These are phyloP conservation scores for Thymelicus sylvestris DNA, from an alignment of 2,888 invertebrate species.

Conservation along the genomic window DNA sequence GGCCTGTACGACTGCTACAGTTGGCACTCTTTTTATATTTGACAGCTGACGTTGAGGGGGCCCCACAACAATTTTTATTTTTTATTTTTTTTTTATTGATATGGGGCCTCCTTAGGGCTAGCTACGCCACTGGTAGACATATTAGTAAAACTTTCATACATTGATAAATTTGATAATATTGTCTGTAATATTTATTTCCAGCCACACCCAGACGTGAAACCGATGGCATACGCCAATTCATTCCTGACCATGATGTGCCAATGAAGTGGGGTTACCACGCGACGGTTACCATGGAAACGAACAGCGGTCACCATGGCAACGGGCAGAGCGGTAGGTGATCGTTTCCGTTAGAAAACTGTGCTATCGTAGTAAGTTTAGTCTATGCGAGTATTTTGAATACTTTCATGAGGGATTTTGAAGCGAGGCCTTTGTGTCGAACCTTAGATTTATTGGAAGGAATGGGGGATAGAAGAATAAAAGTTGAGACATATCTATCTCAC, in stretches of 20 bases:
- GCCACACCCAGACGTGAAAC: constrained; percentile 98
- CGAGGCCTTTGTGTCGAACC: not conserved
- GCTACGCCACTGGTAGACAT: no score
- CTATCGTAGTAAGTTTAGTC: constrained; percentile 28
- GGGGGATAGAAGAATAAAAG: not conserved
- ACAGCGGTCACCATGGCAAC: constrained; percentile 2
- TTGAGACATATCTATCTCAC: not conserved
- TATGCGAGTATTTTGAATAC: constrained; percentile 29
- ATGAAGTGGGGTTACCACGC: constrained; percentile 57
- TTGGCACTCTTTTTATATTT: no score
- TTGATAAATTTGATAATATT: no score
- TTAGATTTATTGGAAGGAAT: not conserved
- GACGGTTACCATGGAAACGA: constrained; percentile 23
- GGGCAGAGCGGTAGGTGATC: not conserved
- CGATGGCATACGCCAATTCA: constrained; percentile 98
- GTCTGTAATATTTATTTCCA: constrained; percentile 79
- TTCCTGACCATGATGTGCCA: constrained; percentile 91
- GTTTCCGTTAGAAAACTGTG: constrained; percentile 12
- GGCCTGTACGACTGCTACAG: no score
- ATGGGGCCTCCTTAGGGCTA: no score
- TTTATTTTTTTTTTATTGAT: no score
- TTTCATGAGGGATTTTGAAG: constrained; percentile 15
- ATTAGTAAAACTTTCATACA: no score
- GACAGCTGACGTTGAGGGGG: no score
- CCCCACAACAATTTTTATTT: no score